Conservation (phyloP, 2,888 invertebrate genomes). For the Formica aserva region DNA sequence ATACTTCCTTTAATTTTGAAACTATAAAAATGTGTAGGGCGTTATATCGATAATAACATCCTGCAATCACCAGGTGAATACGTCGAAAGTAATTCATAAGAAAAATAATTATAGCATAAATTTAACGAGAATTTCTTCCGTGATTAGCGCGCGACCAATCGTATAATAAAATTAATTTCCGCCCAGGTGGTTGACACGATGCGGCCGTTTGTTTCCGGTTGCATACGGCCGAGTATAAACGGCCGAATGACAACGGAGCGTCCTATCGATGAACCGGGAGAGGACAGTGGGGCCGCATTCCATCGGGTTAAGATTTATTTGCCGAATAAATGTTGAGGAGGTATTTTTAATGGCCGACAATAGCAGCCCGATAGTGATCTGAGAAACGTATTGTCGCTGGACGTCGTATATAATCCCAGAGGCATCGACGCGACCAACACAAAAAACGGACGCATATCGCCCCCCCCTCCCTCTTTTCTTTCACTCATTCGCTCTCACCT, state of each 20-base stretch:
- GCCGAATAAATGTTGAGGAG: slow-evolving; percentile 80
- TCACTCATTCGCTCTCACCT: slow-evolving; percentile 42
- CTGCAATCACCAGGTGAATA: slow-evolving; percentile 21
- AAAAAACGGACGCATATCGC: slow-evolving; percentile 70
- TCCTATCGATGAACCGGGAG: slow-evolving; percentile 63
- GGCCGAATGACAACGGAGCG: slow-evolving; percentile 65
- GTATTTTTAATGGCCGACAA: slow-evolving; percentile 82
- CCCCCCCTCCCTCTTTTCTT: slow-evolving; percentile 45
- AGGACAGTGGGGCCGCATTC: slow-evolving; percentile 72
- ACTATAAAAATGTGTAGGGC: not conserved
- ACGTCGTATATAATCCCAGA: slow-evolving; percentile 80
- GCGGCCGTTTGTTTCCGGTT: slow-evolving; percentile 55
- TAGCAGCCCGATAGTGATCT: slow-evolving; percentile 81
- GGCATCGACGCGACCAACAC: slow-evolving; percentile 78
- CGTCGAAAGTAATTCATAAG: slow-evolving; percentile 12
- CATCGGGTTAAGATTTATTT: slow-evolving; percentile 79
- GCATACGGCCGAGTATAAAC: slow-evolving; percentile 61
- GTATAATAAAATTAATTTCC: slow-evolving; percentile 69
- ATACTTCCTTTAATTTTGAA: not conserved
- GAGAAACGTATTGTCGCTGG: slow-evolving; percentile 80
- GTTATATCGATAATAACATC: slow-evolving; percentile 29
- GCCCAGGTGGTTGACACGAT: slow-evolving; percentile 58
- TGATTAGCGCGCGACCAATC: slow-evolving; percentile 34
- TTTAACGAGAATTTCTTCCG: slow-evolving; percentile 22
- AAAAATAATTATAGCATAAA: not conserved